Percentiles rank a stretch among this genome's conserved stretches.
These are phyloP conservation scores for Catharus ustulatus DNA, from an alignment of 2,797 vertebrate genomes.

Conservation along the genomic window DNA sequence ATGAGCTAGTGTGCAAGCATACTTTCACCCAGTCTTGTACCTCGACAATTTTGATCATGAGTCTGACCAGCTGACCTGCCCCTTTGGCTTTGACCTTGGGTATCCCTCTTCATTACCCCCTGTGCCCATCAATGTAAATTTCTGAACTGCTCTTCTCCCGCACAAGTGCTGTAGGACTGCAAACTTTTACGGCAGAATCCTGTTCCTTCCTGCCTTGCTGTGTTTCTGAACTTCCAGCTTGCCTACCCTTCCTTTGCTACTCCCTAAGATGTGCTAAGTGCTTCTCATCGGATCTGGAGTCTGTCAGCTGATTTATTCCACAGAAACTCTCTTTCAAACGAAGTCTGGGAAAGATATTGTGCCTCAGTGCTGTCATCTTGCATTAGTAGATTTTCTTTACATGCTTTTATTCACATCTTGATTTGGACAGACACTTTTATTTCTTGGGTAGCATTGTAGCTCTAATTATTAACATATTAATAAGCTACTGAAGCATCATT, in stretches of 20 bases:
- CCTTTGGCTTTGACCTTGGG: background rate
- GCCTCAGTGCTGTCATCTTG: background rate
- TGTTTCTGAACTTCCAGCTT: background rate
- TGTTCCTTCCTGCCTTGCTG: background rate
- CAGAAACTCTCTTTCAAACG: background rate
- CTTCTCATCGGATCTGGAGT: background rate
- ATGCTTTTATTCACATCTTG: background rate
- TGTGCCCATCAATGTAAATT: background rate
- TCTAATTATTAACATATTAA: background rate
- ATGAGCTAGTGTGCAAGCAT: fast-evolving
- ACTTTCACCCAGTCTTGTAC: background rate
- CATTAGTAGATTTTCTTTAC: background rate
- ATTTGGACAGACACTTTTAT: background rate
- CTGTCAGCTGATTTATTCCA: background rate
- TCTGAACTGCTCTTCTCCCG: background rate
- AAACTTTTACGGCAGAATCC: background rate
- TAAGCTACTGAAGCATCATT: background rate
- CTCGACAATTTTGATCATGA: background rate
- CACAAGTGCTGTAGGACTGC: background rate
- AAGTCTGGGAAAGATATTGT: background rate
- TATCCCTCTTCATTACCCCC: background rate
- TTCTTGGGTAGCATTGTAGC: background rate
- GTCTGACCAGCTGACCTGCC: background rate
- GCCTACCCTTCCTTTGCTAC: background rate
- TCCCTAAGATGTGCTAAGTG: background rate